phyloP scores from a whole-genome alignment of 2,888 invertebrate genomes.

The Cyaniris semiargus region DNA sequence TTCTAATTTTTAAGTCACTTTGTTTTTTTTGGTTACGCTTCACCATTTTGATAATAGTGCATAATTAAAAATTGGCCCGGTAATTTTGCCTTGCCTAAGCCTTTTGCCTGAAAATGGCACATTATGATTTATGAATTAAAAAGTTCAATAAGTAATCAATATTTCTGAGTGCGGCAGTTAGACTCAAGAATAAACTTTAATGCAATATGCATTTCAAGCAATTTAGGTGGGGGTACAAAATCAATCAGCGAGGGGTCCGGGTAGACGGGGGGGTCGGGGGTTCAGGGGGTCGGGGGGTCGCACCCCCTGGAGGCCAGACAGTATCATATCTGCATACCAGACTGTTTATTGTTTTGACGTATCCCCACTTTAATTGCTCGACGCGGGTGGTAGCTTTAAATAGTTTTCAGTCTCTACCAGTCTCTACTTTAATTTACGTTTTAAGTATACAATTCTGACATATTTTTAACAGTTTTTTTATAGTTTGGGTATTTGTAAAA shows the following conservation, averaged over 20 bases:
- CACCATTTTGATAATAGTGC: too few relatives aligned
- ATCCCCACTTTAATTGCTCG: constrained; percentile 1
- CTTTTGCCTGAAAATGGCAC: too few relatives aligned
- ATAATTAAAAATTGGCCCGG: too few relatives aligned
- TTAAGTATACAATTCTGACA: neutral
- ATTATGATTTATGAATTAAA: too few relatives aligned
- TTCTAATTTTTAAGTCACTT: neutral
- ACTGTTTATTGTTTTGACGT: constrained; percentile 20
- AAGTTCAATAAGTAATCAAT: too few relatives aligned
- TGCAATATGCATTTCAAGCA: neutral
- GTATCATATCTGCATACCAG: constrained; percentile 21
- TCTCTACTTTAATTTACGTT: neutral
- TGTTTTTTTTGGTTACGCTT: neutral
- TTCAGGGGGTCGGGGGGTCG: neutral
- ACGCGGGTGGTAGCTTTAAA: constrained; percentile 13
- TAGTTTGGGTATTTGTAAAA: too few relatives aligned
- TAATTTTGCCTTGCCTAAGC: too few relatives aligned
- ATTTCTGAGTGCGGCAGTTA: neutral
- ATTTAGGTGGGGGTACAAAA: constrained; percentile 24
- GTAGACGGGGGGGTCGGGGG: neutral
- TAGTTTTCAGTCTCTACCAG: neutral
- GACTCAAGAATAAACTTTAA: neutral
- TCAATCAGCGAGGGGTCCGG: constrained; percentile 22
- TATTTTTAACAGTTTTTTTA: too few relatives aligned
- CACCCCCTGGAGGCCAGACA: neutral